Conservation (phyloP, 2,888 invertebrate species). For the Poecilobothrus nobilitatus region DNA sequence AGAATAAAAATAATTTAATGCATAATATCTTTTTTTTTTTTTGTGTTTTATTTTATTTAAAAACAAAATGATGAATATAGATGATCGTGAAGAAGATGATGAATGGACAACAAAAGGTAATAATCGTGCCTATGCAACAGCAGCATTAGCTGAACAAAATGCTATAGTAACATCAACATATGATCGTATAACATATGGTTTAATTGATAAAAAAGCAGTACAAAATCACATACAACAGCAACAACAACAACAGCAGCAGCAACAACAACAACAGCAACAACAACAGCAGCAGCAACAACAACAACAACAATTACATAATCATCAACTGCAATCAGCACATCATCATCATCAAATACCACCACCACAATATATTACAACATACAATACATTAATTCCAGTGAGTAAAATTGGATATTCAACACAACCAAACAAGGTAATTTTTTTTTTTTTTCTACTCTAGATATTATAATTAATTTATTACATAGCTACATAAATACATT, state of each 20-base stretch:
- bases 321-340: conserved; percentile 23
- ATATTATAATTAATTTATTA: too few species aligned
- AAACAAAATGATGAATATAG: too few species aligned
- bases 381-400: conserved; percentile 42
- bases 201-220: conserved; percentile 37
- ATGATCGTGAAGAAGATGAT: conserved; percentile 43
- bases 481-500: too few species aligned
- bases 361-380: conserved; percentile 38
- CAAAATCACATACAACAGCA: conserved; percentile 29
- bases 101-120: conserved; percentile 43
- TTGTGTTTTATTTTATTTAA: too few species aligned
- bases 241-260: conserved; percentile 26
- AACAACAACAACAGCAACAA: conserved; percentile 29
- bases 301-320: conserved; percentile 10
- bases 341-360: conserved; percentile 29
- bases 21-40: too few species aligned
- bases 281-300: conserved; percentile 25
- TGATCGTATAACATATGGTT: conserved; percentile 41
- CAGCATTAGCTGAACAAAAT: conserved; percentile 43
- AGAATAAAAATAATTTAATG: too few species aligned
- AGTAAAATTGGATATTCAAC: conserved; percentile 39
- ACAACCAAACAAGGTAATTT: conserved; percentile 29
- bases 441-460: too few species aligned
- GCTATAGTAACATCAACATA: conserved; percentile 39
- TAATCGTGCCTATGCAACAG: conserved; percentile 41